Conservation (phyloP, 2,888 invertebrate species). For the Clepsis dumicolana region DNA sequence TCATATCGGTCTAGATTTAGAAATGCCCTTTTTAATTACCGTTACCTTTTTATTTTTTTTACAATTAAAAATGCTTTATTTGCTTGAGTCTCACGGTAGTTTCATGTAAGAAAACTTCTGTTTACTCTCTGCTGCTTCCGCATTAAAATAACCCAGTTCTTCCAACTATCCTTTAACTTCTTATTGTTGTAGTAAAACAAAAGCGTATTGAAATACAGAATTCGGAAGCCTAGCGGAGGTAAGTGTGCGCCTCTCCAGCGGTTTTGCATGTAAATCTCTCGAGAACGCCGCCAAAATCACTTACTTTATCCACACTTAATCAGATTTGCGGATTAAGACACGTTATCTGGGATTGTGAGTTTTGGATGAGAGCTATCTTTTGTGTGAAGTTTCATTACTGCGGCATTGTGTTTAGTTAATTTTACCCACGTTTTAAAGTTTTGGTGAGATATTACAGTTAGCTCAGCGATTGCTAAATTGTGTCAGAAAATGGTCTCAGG, state of each 20-base stretch:
- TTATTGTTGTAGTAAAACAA: neutral
- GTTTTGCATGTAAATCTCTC: constrained; percentile 36
- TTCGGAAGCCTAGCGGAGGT: constrained; percentile 32
- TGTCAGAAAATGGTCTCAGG: too few relatives aligned
- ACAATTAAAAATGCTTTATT: neutral
- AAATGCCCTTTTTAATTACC: neutral
- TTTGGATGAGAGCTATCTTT: constrained; percentile 23
- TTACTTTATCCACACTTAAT: constrained; percentile 44
- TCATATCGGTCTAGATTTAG: constrained; percentile 14
- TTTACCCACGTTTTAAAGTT: neutral
- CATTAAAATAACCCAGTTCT: too few relatives aligned
- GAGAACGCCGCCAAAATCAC: constrained; percentile 36
- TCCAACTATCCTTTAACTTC: too few relatives aligned
- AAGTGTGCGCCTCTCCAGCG: constrained; percentile 7
- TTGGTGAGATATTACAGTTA: neutral
- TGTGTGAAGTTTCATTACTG: constrained; percentile 14
- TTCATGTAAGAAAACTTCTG: too few relatives aligned
- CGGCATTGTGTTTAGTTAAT: too few relatives aligned
- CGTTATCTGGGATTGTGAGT: constrained; percentile 40
- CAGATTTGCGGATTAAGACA: constrained; percentile 49
- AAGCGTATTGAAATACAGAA: constrained; percentile 11
- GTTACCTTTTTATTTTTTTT: constrained; percentile 4
- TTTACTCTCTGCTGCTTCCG: too few relatives aligned
- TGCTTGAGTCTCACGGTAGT: too few relatives aligned
- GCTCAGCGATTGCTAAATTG: too few relatives aligned